Percentiles rank a stretch among this genome's conserved stretches.
Conservation (phyloP, 1,140 invertebrate species). For the Drosophila kohkoa region DNA sequence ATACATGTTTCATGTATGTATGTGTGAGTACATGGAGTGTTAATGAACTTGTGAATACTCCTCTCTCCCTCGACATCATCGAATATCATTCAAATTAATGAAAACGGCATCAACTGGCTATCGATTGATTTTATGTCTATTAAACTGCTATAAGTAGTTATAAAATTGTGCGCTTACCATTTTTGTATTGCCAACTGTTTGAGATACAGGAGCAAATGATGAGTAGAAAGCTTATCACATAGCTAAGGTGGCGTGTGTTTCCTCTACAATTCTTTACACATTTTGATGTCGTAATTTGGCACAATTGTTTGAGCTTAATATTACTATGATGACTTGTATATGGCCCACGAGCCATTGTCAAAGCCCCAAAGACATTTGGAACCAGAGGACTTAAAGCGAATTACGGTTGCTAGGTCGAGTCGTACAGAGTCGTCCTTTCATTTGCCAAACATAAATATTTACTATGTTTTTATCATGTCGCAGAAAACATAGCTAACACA, state of each 20-base stretch:
- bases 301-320: conserved; percentile 65
- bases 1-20: background rate
- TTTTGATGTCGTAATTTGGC: conserved; percentile 55
- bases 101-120: conserved; percentile 45
- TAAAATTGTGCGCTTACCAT: conserved; percentile 54
- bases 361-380: conserved; percentile 64
- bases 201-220: conserved; percentile 62
- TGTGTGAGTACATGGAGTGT: conserved; percentile 21
- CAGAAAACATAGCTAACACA: conserved; percentile 20
- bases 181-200: conserved; percentile 69
- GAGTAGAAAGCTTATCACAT: conserved; percentile 55
- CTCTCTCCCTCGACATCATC: background rate
- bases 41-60: conserved; percentile 52
- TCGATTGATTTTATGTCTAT: conserved; percentile 32
- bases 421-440: conserved; percentile 27
- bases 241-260: background rate
- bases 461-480: conserved; percentile 29
- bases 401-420: conserved; percentile 20
- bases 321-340: conserved; percentile 53
- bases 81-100: conserved; percentile 42
- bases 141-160: background rate
- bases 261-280: conserved; percentile 32
- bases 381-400: conserved; percentile 24
- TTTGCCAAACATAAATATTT: conserved; percentile 52
- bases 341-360: conserved; percentile 71